Conservation (phyloP, 2,797 vertebrate genomes). For the Helostoma temminkii region DNA sequence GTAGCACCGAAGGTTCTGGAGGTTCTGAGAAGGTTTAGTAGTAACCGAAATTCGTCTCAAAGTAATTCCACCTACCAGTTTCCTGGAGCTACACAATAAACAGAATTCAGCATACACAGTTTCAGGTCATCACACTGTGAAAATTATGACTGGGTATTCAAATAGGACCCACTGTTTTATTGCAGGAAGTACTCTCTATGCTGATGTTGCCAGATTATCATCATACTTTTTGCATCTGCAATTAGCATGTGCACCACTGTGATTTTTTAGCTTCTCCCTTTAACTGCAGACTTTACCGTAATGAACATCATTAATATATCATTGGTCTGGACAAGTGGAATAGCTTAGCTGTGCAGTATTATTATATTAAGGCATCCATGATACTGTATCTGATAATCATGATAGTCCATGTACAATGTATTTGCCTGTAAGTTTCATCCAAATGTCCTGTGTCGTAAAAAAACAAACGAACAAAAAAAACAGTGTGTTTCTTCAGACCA, state of each 20-base stretch:
- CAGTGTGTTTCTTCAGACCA: conserved; percentile 23
- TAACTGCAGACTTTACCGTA: background rate
- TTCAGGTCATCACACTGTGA: background rate
- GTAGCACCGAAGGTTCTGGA: background rate
- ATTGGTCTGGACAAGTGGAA: background rate
- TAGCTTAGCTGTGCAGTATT: background rate
- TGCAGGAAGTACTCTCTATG: background rate
- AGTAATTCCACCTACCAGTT: background rate
- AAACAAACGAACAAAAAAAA: too few relatives aligned
- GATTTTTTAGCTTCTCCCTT: background rate
- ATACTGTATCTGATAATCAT: background rate
- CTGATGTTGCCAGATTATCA: background rate
- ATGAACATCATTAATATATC: background rate
- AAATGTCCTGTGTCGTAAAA: background rate
- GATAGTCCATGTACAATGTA: background rate
- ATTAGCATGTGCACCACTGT: background rate
- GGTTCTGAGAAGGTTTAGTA: conserved; percentile 5
- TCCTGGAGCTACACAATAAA: conserved; percentile 7
- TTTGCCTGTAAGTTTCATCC: background rate
- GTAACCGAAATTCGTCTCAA: background rate
- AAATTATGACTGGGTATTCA: conserved; percentile 3
- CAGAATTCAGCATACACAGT: background rate
- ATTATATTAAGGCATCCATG: too few relatives aligned
- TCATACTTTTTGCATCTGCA: background rate
- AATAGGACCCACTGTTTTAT: conserved; percentile 1